Evolutionary conservation across 2,113 vertebrate species (phyloP), one percentile per base, ranked within the genome.

Genomic region (Cepphus grylle): DNA sequence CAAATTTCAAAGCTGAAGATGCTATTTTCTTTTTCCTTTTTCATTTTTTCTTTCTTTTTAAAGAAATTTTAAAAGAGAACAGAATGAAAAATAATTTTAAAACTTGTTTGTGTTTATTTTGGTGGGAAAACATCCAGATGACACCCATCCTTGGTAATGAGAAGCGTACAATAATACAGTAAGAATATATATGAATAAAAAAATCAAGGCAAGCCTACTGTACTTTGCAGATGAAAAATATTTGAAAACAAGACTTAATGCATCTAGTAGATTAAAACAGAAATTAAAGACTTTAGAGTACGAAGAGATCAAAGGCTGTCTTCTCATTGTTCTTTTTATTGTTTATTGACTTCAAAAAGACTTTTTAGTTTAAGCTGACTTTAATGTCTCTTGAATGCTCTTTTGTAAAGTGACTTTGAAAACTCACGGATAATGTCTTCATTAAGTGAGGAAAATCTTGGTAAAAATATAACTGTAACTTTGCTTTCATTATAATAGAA

Each of bases 291-390:
- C 98, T 98, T 98, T 97, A 89, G 97, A 98, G 96, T 96, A 94
- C 96, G 96, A 88, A 96, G 90, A 96, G 97, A 98, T 98, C 98
- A 98, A 98, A 98, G 98, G 88, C 97, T 97, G 93, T 97, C 97
- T 98, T 96, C 97, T 98, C 98, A 98, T 98, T 98, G 98, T 98
- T 98, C 98, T 98, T 97, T 97, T 98, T 98, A 98, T 98, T 98
- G 98, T 98, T 98, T 98, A 98, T 98, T 98, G 98, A 98, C 98
- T 98, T 98, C 98, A 98, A 98, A 98, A 98, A 98, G 98, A 98
- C 98, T 98, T 98, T 98, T 98, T 98, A 97, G 98, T 98, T 98
- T 98, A 98, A 98, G 97, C 97, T 98, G 98, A 98, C 98, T 98
- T 98, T 98, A 98, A 98, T 98, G 98, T 98, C 97, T 98, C 96